These are phyloP conservation scores for Thaumetopoea pityocampa DNA, from an alignment of 1,140 invertebrate genomes.

Conservation along the genomic window DNA sequence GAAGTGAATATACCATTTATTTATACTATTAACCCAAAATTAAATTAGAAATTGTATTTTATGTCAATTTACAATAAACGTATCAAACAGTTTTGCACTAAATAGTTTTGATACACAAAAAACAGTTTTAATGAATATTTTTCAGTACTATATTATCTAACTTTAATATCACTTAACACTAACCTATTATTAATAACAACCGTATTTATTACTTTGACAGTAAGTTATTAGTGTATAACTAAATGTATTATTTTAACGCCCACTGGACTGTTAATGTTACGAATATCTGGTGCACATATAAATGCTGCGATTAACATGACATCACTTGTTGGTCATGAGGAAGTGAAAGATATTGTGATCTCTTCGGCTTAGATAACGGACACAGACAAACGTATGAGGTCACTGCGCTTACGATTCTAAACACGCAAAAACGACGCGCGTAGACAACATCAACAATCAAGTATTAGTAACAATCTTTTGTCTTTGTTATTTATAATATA, in stretches of 20 bases:
- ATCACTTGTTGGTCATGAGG: slow-evolving; percentile 12
- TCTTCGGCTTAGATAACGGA: slow-evolving; percentile 16
- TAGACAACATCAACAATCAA: no score
- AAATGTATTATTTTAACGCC: slow-evolving; percentile 1
- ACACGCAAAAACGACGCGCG: slow-evolving; percentile 5
- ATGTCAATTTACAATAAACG: no score
- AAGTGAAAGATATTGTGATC: slow-evolving; percentile 16
- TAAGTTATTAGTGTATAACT: not conserved
- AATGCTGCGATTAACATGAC: slow-evolving; percentile 11
- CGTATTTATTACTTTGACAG: not conserved
- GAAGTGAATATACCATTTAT: no score
- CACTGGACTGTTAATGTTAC: slow-evolving; percentile 8
- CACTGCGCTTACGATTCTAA: slow-evolving; percentile 8
- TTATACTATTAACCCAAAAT: no score
- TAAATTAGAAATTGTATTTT: no score
- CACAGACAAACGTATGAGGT: slow-evolving; percentile 9
- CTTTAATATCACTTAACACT: no score
- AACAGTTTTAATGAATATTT: no score
- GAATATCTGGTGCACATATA: slow-evolving; percentile 4
- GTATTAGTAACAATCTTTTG: slow-evolving; percentile 2
- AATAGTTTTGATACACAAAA: no score
- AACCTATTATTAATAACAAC: no score
- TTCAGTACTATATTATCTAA: no score
- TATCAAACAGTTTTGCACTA: no score
- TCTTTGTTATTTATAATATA: not conserved